Base-by-base conservation (phyloP, 2,113 vertebrate genomes). In the Vulpes vulpes region DNA sequence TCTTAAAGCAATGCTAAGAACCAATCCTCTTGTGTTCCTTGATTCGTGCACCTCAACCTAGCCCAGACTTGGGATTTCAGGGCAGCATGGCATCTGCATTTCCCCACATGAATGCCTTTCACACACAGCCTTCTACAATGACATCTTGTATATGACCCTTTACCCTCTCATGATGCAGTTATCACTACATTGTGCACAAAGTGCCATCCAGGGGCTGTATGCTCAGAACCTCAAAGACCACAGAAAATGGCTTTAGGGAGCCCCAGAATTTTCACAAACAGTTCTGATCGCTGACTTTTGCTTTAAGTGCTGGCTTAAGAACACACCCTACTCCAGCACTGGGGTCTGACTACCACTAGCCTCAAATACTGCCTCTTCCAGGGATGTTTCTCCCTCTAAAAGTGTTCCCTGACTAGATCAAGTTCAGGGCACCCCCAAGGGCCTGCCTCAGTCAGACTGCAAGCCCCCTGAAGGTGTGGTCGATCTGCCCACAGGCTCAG, bases 131-230 rank as follows among this genome's bases (percentile, higher is more conserved):
- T 69, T 14, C 11, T 0, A 30, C 35, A 25, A 14, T 0, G 79
- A 38, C 59, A 9, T 20, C 23, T 25, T 3, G 3, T 10, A 0
- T 0, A 0, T 3, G 25, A 67, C 3, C 16, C 43, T 4, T 8
- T 1, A 38, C 17, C 74, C 89, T 38, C 82, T 32, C 3, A 0
- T 1, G 55, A 23, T 4, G 3, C 35, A 30, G 7, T 11, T 20
- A 2, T 20, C 59, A 11, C 59, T 16, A 8, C 11, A 11, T 51
- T 51, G 27, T 12, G 35, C 22, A 8, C 4, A 0, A 62, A 49
- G 73, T 9, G 8, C 82, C 80, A 10, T 2, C 27, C 5, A 10
- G 23, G 55, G 27, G 25, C 20, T 22, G n/a, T 14, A 1, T 4
- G 8, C 62, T 23, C 0, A 0, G 55, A 27, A 60, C 22, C 64